Percentiles rank a stretch among this genome's conserved stretches.
These are phyloP conservation scores for Pterois miles DNA, from an alignment of 2,797 vertebrate genomes.

Conservation along the genomic window DNA sequence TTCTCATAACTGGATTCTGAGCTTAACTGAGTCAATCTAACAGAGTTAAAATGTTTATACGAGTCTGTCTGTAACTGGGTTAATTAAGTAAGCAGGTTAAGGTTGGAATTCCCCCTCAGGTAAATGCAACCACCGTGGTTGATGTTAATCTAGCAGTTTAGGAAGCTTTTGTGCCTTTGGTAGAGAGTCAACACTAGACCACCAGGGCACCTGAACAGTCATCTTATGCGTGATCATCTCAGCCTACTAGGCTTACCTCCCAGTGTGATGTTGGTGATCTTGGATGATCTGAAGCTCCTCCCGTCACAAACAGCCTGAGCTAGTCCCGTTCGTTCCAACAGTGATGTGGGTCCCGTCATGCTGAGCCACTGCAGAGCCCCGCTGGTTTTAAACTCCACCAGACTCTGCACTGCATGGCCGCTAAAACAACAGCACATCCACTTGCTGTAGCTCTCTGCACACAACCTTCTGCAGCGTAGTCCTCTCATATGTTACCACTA, in stretches of 20 bases:
- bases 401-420: conserved; percentile 81
- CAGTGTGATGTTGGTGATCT: conserved; percentile 80
- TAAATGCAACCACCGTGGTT: not conserved
- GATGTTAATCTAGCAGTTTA: not conserved
- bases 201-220: not conserved
- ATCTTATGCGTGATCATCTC: not conserved
- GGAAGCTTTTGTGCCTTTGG: not conserved
- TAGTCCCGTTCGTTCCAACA: conserved; percentile 79
- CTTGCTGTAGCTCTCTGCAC: not conserved
- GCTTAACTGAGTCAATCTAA: conserved; percentile 33
- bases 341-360: conserved; percentile 54
- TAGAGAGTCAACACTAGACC: not conserved
- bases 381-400: conserved; percentile 80
- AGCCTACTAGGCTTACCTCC: conserved; percentile 73
- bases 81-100: conserved; percentile 22
- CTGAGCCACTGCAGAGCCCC: conserved; percentile 72
- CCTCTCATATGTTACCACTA: not conserved
- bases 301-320: conserved; percentile 58
- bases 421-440: conserved; percentile 54
- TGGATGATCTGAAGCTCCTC: conserved; percentile 69
- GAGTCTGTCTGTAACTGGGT: conserved; percentile 1
- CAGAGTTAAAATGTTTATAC: conserved; percentile 27
- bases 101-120: not conserved
- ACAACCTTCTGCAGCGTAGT: not conserved
- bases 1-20: conserved; percentile 29